Base-by-base conservation (phyloP, 2,888 invertebrate genomes). In the Tenodera sinensis region DNA sequence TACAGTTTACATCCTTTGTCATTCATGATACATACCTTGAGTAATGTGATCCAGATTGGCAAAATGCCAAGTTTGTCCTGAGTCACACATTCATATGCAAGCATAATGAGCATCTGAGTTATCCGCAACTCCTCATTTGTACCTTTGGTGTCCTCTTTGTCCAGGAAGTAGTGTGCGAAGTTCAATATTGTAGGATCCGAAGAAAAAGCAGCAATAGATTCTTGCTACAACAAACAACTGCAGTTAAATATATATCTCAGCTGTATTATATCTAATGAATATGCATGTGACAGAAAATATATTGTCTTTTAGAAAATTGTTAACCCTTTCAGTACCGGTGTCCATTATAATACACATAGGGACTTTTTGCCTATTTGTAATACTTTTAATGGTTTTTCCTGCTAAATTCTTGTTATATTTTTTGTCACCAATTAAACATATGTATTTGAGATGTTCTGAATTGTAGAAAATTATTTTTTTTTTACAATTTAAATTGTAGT, bases 81-180 rank as follows among this genome's bases (percentile, higher is more conserved):
- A 3, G 97, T 95, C 0, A 97, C 96, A 88, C 97, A 97, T 92
- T 97, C 97, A 92, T 97, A 97, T 9, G 97, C 96, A 28, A 97
- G 94, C 93, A 96, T 95, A 84, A 95, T 95, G 87, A 97, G 93
- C 8, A 94, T 94, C 91, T 96, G 96, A 88, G 95, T 93, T 89
- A 95, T 94, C 89, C 94, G 94, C 25, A 90, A 89, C 88, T 93
- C 93, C 27, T 92, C 92, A 8, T 93, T 93, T 87, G 93, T 93
- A 85, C 92, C 84, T 14, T 90, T 88, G 14, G 90, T 89, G n/a
- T 90, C 90, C 71, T 42, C 47, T n/a, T 90, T 90, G 82, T 92
- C 92, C 27, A 97, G 92, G 91, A 97, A 96, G 90, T 96, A 95
- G 89, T 95, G 95, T 7, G 96, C 95, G 92, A 97, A 97, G 91